Evolutionary conservation across 2,113 vertebrate species (phyloP), one percentile per base, ranked within the genome.

Genomic region (Polypterus senegalus): DNA sequence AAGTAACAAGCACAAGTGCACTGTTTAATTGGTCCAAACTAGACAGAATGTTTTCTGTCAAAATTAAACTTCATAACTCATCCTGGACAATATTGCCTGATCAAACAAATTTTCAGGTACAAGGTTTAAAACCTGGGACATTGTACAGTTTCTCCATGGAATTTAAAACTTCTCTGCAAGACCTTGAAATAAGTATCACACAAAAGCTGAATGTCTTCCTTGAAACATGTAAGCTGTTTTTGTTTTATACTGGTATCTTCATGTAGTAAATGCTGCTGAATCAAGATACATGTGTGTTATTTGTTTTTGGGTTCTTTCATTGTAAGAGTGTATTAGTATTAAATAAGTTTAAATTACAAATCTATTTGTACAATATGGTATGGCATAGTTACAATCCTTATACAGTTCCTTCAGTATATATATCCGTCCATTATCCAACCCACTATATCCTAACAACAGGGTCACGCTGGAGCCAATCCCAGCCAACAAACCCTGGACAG

Each of bases 181-280:
- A 74, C 49, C 71, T 69, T 54, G 62, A 73, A 64, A 62, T 91
- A 63, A 89, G 74, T 43, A 9, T 89, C 43, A 84, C 74, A 67
- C 90, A 92, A 10, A 83, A 64, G 52, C 64, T 92, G 66, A 54
- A 76, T 67, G 47, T 89, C 70, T 64, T 72, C 62, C 63, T 80
- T 62, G 84, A 92, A 82, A 92, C 90, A 83, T 91, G 91, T 92
- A 83, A 5, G 44, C 3, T 65, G 2, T 67, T 46, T 10, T 49
- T 44, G 47, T 47, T 47, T 66, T 73, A 4, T 59, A 0, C 65
- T 73, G 3, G 57, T 61, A 11, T 64, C 46, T 2, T 11, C 10
- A 6, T 3, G 2, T 47, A 61, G 54, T n/a, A 1, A 1, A 9
- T 6, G 53, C 2, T n/a, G 9, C 44, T 5, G 4, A 55, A 11